A percentile compares a stretch with the other conserved stretches of the same genome.
phyloP scores from a whole-genome alignment of 2,797 vertebrate species.

The Lithobates sylvaticus region DNA sequence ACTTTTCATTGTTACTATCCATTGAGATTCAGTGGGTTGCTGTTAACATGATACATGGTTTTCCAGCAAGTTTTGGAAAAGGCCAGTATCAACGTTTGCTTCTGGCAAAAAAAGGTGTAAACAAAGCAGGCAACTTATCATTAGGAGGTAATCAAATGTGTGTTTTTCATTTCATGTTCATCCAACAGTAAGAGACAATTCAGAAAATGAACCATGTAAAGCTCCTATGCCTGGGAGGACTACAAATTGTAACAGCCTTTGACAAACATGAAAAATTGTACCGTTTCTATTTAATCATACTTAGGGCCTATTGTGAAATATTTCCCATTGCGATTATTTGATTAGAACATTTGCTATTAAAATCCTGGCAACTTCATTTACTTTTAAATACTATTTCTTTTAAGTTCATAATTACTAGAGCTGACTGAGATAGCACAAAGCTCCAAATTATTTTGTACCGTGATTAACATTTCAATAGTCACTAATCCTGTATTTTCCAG shows the following conservation, averaged over 20 bases:
- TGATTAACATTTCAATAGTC: slow-evolving; percentile 26
- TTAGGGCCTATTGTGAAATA: slow-evolving; percentile 21
- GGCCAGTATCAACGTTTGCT: slow-evolving; percentile 45
- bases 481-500: slow-evolving; percentile 27
- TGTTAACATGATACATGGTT: slow-evolving; percentile 49
- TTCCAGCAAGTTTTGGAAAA: slow-evolving; percentile 45
- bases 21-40: slow-evolving; percentile 59
- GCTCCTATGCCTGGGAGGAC: slow-evolving; percentile 59
- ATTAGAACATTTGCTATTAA: slow-evolving; percentile 14
- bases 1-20: slow-evolving; percentile 63
- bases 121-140: slow-evolving; percentile 3
- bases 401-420: slow-evolving; percentile 15
- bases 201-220: slow-evolving; percentile 63
- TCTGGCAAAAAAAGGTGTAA: slow-evolving; percentile 28
- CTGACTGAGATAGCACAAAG: slow-evolving; percentile 17
- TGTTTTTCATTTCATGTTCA: slow-evolving; percentile 57
- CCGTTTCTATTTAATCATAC: slow-evolving; percentile 11
- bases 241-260: slow-evolving; percentile 40
- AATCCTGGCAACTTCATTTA: not conserved
- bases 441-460: slow-evolving; percentile 8
- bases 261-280: slow-evolving; percentile 2
- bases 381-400: slow-evolving; percentile 5
- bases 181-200: slow-evolving; percentile 64
- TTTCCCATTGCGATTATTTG: slow-evolving; percentile 1
- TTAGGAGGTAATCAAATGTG: slow-evolving; percentile 50